Percentiles rank a stretch among this genome's conserved stretches.
phyloP scores from a whole-genome alignment of 92 coral and sea anemone species.

The Bergia sp. region DNA sequence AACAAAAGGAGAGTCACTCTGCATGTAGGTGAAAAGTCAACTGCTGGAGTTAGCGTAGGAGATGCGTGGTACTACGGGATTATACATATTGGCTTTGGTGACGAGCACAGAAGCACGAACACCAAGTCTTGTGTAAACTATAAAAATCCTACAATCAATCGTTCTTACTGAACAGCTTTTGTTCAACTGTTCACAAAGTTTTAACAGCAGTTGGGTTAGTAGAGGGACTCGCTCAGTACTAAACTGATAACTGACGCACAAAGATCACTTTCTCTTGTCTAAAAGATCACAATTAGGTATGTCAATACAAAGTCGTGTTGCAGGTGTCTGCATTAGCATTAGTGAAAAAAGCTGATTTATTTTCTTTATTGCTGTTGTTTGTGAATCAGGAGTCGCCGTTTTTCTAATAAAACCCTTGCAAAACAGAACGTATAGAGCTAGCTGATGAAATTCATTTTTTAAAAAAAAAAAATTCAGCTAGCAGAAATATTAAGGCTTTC shows the following conservation, averaged over 20 bases:
- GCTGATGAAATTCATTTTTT: too few relatives aligned
- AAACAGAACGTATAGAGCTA: too few relatives aligned
- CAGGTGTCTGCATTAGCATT: neutral
- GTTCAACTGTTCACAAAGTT: neutral
- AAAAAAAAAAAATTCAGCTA: too few relatives aligned
- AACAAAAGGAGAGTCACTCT: neutral
- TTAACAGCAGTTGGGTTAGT: too few relatives aligned
- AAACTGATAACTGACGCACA: neutral
- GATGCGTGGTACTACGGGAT: neutral
- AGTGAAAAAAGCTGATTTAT: too few relatives aligned
- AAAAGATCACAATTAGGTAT: neutral
- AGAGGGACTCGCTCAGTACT: too few relatives aligned
- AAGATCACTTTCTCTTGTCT: neutral
- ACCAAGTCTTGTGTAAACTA: neutral
- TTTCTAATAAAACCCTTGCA: too few relatives aligned
- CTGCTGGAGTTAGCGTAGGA: neutral
- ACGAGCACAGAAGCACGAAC: too few relatives aligned
- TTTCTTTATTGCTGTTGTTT: too few relatives aligned
- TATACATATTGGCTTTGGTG: neutral
- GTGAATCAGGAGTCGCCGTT: too few relatives aligned
- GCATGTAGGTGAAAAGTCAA: neutral
- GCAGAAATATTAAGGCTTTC: too few relatives aligned
- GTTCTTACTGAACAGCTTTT: neutral
- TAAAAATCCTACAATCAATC: neutral
- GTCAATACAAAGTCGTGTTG: neutral